phyloP scores from a whole-genome alignment of 2,113 vertebrate genomes.

The Hemiscyllium ocellatum region DNA sequence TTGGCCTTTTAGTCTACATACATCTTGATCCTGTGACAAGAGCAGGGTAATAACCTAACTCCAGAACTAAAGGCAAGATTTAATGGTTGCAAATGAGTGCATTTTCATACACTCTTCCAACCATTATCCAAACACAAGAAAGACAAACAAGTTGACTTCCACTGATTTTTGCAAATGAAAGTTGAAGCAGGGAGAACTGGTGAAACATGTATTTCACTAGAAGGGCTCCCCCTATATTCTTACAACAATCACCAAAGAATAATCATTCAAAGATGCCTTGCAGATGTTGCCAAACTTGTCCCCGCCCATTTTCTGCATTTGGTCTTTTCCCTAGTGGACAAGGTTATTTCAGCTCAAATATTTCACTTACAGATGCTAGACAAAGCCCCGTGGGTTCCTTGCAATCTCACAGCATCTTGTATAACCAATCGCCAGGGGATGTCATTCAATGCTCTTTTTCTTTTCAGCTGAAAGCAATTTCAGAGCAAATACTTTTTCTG shows the following conservation, averaged over 20 bases:
- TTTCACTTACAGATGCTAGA: conserved; percentile 11
- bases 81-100: neutral
- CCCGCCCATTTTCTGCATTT: conserved; percentile 12
- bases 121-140: neutral
- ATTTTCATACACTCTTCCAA: neutral
- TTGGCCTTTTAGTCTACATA: no score
- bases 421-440: neutral
- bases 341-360: conserved; percentile 30
- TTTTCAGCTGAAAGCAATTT: neutral
- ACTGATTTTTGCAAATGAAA: neutral
- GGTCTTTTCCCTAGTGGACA: neutral
- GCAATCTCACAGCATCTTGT: neutral
- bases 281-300: neutral
- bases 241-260: conserved; percentile 8
- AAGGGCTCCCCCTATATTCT: neutral
- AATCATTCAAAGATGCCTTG: neutral
- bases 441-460: neutral
- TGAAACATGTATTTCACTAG: neutral
- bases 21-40: neutral
- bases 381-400: neutral
- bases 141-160: no score
- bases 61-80: neutral
- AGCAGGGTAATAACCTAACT: neutral
- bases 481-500: neutral
- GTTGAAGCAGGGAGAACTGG: neutral